Base-by-base conservation (phyloP, 2,797 vertebrate species). In the Platyrinchus mystaceus region DNA sequence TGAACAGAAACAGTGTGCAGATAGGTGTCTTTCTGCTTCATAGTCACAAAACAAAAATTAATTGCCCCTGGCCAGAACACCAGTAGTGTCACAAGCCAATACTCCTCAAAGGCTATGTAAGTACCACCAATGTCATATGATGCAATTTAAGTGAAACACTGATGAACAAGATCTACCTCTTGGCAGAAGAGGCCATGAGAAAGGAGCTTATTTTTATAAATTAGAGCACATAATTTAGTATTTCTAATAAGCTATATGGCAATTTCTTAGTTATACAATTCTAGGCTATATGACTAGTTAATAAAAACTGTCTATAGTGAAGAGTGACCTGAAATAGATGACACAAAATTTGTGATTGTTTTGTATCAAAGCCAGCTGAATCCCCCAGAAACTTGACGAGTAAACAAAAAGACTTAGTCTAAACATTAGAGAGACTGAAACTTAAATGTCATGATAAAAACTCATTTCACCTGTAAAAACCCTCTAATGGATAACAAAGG, bases 391-490 rank as follows among this genome's bases (percentile, higher is more conserved):
- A 66, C 22, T 19, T 37, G 12, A 89, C 30, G 19, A 55, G 14
- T 20, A 88, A 96, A 81, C 37, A 87, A 41, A 47, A 87, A 30
- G 22, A 4, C 30, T 63, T 19, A 56, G 39, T 64, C 43, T 84
- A 92, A 78, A 78, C 43, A 50, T 23, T 43, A 68, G 36, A 80
- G 37, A 59, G 37, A 50, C 6, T 50, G 39, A 92, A 58, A 66
- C 76, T 50, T 58, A n/a, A 77, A 46, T 7, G 14, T 76, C 62
- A 32, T 43, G 14, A 37, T 64, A 79, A 73, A 62, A 90, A 47
- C 8, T 49, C 14, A 47, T 75, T 68, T 92, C 69, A 87, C 69
- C 27, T 90, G 27, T 58, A 90, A 86, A 94, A 78, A 47, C 69
- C 36, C 32, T 69, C 8, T 49, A 77, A 12, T 9, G 7, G 22